Conservation (phyloP, 1,140 invertebrate species). For the Caenorhabditis inopinata region DNA sequence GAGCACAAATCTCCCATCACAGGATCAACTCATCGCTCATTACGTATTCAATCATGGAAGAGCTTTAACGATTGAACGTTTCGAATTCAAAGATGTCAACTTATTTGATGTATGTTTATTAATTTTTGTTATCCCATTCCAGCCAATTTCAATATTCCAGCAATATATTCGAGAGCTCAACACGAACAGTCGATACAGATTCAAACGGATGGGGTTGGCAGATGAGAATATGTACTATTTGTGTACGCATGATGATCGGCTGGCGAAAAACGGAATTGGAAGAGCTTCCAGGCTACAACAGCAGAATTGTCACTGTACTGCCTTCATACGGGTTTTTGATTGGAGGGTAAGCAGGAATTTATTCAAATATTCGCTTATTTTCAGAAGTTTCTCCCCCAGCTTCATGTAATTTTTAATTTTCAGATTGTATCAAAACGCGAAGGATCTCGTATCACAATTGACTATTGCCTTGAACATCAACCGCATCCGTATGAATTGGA, state of each 20-base stretch:
- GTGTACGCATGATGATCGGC: slow-evolving; percentile 22
- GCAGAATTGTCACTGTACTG: slow-evolving; percentile 26
- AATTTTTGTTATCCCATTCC: neutral
- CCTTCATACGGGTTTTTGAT: slow-evolving; percentile 38
- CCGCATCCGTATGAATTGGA: neutral
- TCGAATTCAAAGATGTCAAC: slow-evolving; percentile 26
- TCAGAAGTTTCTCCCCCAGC: too few relatives aligned
- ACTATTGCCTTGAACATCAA: slow-evolving; percentile 38
- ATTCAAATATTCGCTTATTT: too few relatives aligned
- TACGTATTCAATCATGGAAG: neutral
- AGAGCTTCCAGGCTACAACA: neutral
- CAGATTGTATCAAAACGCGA: slow-evolving; percentile 22
- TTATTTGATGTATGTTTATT: neutral
- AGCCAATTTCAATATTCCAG: slow-evolving; percentile 29
- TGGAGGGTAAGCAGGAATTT: slow-evolving; percentile 24
- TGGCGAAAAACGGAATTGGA: neutral
- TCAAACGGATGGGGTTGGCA: slow-evolving; percentile 21
- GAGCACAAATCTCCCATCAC: slow-evolving; percentile 25
- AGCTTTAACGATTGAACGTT: slow-evolving; percentile 26
- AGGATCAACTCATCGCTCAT: slow-evolving; percentile 36
- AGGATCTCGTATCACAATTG: neutral
- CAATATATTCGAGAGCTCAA: slow-evolving; percentile 20
- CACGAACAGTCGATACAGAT: neutral
- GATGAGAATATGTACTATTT: slow-evolving; percentile 45
- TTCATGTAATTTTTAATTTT: neutral